Conservation (phyloP, 2,113 vertebrate genomes). For the Narcine bancroftii region DNA sequence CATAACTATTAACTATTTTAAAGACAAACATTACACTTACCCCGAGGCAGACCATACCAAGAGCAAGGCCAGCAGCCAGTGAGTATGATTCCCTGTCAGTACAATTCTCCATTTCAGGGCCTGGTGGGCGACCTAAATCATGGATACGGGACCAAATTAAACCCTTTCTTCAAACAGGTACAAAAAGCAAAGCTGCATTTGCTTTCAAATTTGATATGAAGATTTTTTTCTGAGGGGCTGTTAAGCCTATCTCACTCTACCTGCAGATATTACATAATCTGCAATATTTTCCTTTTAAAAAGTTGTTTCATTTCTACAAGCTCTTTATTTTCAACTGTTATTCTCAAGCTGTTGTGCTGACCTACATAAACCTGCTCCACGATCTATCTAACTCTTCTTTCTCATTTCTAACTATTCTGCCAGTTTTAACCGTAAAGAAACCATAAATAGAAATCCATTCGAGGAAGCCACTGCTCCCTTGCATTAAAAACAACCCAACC, state of each 20-base stretch:
- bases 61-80: conserved; percentile 81
- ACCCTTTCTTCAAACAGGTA: neutral
- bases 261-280: neutral
- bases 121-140: conserved; percentile 73
- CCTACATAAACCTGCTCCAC: too few species aligned
- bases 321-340: neutral
- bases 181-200: neutral
- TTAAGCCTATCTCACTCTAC: neutral
- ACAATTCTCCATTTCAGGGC: conserved; percentile 97
- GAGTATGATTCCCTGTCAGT: conserved; percentile 95
- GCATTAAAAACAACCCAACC: too few species aligned
- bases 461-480: too few species aligned
- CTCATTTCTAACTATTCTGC: too few species aligned
- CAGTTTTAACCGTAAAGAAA: too few species aligned
- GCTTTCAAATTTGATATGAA: neutral
- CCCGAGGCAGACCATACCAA: conserved; percentile 97
- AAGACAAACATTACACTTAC: conserved; percentile 54
- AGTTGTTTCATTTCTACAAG: neutral
- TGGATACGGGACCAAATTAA: neutral
- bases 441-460: too few species aligned
- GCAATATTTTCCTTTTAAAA: neutral
- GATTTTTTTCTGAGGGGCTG: too few species aligned
- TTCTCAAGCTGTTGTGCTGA: too few species aligned
- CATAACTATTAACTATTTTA: neutral
- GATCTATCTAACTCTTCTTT: too few species aligned